Conservation (phyloP, 2,888 invertebrate species). For the Anaspis maculata region DNA sequence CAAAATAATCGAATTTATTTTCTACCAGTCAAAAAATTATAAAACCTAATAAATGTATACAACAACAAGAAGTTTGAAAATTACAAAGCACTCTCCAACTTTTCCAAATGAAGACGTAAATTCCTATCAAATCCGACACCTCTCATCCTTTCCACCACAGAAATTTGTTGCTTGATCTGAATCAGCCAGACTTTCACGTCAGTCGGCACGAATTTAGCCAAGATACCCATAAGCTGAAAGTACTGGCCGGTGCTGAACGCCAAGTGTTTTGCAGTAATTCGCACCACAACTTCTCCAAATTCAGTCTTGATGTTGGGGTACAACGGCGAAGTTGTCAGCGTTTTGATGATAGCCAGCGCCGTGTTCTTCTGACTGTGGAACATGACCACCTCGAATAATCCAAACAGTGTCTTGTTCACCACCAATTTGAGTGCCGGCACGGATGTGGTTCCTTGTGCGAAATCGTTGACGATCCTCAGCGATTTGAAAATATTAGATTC, state of each 20-base stretch:
- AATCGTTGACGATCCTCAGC: slow-evolving; percentile 29
- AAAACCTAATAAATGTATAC: no score
- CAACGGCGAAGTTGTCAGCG: slow-evolving; percentile 23
- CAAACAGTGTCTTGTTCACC: slow-evolving; percentile 24
- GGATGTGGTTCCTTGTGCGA: slow-evolving; percentile 25
- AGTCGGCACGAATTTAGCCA: slow-evolving; percentile 33
- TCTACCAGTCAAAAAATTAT: no score
- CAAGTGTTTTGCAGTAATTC: slow-evolving; percentile 40
- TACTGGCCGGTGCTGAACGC: slow-evolving; percentile 40
- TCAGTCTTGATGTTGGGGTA: slow-evolving; percentile 26
- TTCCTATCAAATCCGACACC: slow-evolving; percentile 43
- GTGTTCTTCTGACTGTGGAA: slow-evolving; percentile 30
- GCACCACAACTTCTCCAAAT: slow-evolving; percentile 27
- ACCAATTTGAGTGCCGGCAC: slow-evolving; percentile 20
- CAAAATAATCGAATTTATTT: no score
- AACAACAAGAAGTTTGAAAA: no score
- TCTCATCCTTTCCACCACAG: slow-evolving; percentile 41
- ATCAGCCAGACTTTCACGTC: slow-evolving; percentile 34
- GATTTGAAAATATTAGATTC: slow-evolving; percentile 33
- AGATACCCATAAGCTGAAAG: slow-evolving; percentile 35
- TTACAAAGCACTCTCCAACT: slow-evolving; percentile 20
- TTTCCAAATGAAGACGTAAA: slow-evolving; percentile 36
- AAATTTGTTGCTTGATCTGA: slow-evolving; percentile 35
- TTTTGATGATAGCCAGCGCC: slow-evolving; percentile 29
- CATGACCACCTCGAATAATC: slow-evolving; percentile 34